Conservation (phyloP, 1,140 invertebrate species). For the Achatina immaculata region DNA sequence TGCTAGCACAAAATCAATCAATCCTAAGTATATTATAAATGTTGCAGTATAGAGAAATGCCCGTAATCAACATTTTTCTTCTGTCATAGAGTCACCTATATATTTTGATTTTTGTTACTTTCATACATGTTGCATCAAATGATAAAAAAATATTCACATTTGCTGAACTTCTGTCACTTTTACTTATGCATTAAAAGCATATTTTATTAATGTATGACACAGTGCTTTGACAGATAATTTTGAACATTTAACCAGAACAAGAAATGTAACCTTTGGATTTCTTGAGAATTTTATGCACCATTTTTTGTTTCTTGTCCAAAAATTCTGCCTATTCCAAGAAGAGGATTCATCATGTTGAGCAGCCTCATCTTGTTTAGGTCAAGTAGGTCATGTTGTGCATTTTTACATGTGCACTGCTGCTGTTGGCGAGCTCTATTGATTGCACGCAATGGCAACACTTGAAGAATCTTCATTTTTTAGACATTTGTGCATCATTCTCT, state of each 20-base stretch:
- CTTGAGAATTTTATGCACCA: neutral
- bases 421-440: conserved; percentile 4
- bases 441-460: conserved; percentile 22
- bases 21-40: conserved; percentile 58
- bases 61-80: conserved; percentile 49
- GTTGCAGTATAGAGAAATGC: conserved; percentile 70
- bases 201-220: neutral
- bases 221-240: neutral
- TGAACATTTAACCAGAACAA: neutral
- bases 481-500: conserved; percentile 36
- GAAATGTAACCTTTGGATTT: neutral
- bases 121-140: conserved; percentile 25
- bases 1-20: conserved; percentile 75
- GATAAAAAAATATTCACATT: conserved; percentile 13
- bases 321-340: conserved; percentile 11
- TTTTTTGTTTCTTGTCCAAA: neutral
- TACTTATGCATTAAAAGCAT: neutral
- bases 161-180: neutral
- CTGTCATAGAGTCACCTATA: conserved; percentile 18
- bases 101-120: conserved; percentile 19
- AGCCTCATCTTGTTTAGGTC: neutral
- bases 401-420: conserved; percentile 27
- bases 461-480: conserved; percentile 17
- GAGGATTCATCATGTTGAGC: conserved; percentile 18
- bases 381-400: conserved; percentile 37